Conservation (phyloP, 2,888 invertebrate species). For the Allygus modestus region DNA sequence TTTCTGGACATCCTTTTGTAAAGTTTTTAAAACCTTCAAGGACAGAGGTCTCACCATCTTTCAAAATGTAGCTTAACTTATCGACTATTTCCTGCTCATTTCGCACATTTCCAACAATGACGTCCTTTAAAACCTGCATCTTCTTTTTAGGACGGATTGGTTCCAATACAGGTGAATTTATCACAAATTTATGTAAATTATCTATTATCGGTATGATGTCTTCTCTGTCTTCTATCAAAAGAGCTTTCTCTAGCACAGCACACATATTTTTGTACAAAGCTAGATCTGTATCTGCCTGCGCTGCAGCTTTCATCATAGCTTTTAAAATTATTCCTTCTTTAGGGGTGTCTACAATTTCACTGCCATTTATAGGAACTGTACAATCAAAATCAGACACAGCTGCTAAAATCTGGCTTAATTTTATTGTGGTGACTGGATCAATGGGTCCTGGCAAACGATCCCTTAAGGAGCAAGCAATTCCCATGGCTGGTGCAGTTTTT, state of each 20-base stretch:
- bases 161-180: conserved; percentile 62
- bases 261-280: conserved; percentile 78
- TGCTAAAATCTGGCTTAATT: conserved; percentile 75
- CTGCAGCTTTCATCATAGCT: conserved; percentile 70
- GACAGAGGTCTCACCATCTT: conserved; percentile 77
- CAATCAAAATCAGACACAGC: conserved; percentile 68
- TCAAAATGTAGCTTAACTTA: conserved; percentile 81
- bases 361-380: conserved; percentile 43
- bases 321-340: conserved; percentile 66
- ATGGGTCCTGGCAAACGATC: conserved; percentile 73
- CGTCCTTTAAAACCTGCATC: conserved; percentile 76
- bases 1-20: conserved; percentile 79
- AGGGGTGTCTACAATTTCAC: conserved; percentile 49
- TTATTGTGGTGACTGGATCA: conserved; percentile 74
- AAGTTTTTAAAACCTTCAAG: conserved; percentile 83
- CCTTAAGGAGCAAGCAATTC: conserved; percentile 67
- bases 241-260: conserved; percentile 74
- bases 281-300: conserved; percentile 75
- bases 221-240: conserved; percentile 56
- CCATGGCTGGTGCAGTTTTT: conserved; percentile 74
- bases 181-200: conserved; percentile 66
- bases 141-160: conserved; percentile 73
- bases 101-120: conserved; percentile 79
- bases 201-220: conserved; percentile 67
- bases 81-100: conserved; percentile 80